Percentiles rank a stretch among this genome's conserved stretches.
Evolutionary conservation across 1,140 invertebrate species (phyloP).

Genomic region (Zaprionus davidi): DNA sequence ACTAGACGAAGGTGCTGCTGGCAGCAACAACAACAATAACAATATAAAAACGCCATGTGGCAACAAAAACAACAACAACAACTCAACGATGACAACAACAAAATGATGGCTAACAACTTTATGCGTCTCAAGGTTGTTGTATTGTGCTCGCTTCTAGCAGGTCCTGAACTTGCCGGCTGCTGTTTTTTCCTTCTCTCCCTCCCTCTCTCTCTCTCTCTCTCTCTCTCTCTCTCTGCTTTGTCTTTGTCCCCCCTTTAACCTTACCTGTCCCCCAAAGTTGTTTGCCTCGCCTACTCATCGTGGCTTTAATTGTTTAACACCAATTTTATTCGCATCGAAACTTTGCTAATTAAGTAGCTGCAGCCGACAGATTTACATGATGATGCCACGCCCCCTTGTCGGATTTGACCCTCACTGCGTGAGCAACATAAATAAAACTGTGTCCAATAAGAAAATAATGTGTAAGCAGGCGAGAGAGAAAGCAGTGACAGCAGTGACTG

Average conservation of each 20-base stretch:
- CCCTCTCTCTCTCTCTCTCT: too few species aligned
- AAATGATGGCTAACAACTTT: conserved; percentile 35
- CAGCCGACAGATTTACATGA: conserved; percentile 35
- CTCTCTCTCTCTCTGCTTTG: background rate
- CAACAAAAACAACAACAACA: conserved; percentile 23
- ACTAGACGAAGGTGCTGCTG: conserved; percentile 55
- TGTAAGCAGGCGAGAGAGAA: background rate
- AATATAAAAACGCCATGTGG: conserved; percentile 19
- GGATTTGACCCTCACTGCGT: conserved; percentile 1
- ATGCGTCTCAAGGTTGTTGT: conserved; percentile 40
- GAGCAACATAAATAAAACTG: conserved; percentile 25
- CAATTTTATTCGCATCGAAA: conserved; percentile 53
- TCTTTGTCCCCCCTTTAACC: background rate
- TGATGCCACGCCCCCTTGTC: background rate
- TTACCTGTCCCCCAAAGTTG: background rate
- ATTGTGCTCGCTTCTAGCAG: conserved; percentile 1
- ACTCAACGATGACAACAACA: conserved; percentile 37
- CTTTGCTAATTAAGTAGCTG: conserved; percentile 69
- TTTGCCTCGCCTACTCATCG: conserved; percentile 10
- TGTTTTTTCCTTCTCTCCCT: too few species aligned
- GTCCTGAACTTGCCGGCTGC: background rate
- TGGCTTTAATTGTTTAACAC: conserved; percentile 56
- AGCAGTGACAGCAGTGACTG: background rate
- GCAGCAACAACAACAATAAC: conserved; percentile 57
- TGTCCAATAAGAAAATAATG: conserved; percentile 22